Evolutionary conservation across 2,113 vertebrate species (phyloP), one percentile per base, ranked within the genome.

Genomic region (Bagarius yarrelli): DNA sequence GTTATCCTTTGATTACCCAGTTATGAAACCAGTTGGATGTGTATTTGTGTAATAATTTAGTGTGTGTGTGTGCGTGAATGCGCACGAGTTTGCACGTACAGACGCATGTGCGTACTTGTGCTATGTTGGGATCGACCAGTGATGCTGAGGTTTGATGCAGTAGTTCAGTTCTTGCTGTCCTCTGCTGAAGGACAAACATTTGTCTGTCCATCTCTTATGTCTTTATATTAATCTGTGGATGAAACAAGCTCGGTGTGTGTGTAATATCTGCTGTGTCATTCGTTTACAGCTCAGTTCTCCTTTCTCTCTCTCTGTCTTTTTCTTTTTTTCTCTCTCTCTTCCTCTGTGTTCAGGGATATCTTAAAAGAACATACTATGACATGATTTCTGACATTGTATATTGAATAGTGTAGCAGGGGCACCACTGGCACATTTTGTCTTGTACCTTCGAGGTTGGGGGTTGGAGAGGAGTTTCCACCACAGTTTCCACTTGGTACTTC

Each of bases 151-250:
- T 90, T 86, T 87, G 89, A 90, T 92, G 91, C 92, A 84, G 89
- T 87, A 73, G 80, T 80, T 89, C 83, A 90, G 81, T 76, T 89
- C 78, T 87, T 85, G 1, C 80, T 90, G 88, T 84, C 91, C 89
- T 91, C 87, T 87, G 82, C 73, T 92, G 91, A 93, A 92, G 91
- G 92, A 90, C 89, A 85, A 83, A 82, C 82, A 61, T 81, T 25
- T 12, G 40, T 78, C 76, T 34, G 9, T 23, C 19, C 0, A 70
- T 52, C 25, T 30, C 15, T 27, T 25, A 32, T 12, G 25, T 53
- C 16, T 0, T 72, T 27, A 23, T 55, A 56, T 36, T 36, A 23
- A 52, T 64, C 76, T 79, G 76, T 83, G 52, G 60, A 55, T 78
- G 79, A 27, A 72, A 50, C 52, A 8, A 47, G 40, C 13, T 66